Base-by-base conservation (phyloP, 2,113 vertebrate genomes). In the Rhea pennata region DNA sequence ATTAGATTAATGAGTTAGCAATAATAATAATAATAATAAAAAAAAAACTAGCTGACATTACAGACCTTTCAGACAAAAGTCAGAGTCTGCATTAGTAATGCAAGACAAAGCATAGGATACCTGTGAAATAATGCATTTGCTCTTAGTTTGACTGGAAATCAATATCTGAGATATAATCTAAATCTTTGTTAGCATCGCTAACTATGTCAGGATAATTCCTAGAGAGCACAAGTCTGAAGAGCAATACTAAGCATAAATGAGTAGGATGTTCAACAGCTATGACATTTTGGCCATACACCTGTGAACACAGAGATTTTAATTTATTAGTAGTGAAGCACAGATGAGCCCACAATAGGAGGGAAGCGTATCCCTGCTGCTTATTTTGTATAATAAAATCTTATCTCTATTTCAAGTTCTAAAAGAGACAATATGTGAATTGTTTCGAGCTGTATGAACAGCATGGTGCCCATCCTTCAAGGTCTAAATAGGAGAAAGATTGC, bases 31-130 rank as follows among this genome's bases (percentile, higher is more conserved):
- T 21, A 51, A 51, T 11, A 51, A 51, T 21, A 23, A 58, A 12
- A 56, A 56, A 27, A 78, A 33, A 92, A 3, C 19, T 64, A 71
- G 61, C 24, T 86, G 79, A 39, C 90, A 88, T 82, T 78, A 78
- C 56, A 69, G 69, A 86, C 39, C 59, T 92, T 86, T 94, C 73
- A 76, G 70, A 73, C 67, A 72, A 82, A 82, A 90, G 69, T 66
- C 9, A 23, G 31, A 66, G 17, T 17, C 51, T 86, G 27, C 2
- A 0, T 59, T 42, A 93, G 59, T 48, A 64, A 71, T 31, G 17
- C 27, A 69, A 50, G 58, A 75, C 62, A 79, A 84, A 36, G 14
- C n/a, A 36, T n/a, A 39, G 48, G 23, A n/a, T 58, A 72, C 24
- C n/a, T 77, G 61, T 72, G 83, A 88, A 90, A 88, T 29, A 48